Evolutionary conservation across 2,113 vertebrate species (phyloP).

Genomic region (Anarrhichthys ocellatus): DNA sequence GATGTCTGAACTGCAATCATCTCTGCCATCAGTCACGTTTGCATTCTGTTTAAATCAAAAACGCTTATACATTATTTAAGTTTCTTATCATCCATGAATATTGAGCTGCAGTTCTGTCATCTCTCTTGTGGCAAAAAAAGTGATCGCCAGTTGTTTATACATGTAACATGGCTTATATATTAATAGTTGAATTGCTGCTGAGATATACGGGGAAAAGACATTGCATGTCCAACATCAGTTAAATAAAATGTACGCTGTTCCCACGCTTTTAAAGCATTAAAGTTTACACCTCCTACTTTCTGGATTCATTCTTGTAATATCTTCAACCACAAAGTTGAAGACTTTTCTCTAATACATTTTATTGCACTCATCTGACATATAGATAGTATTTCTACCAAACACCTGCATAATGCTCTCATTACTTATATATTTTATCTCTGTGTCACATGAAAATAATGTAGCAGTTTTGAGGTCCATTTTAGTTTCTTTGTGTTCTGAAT

Average conservation of each 20-base stretch:
- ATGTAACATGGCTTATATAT: conserved; percentile 17
- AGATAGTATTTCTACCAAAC: background rate
- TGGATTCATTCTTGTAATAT: conserved; percentile 10
- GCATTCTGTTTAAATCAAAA: conserved; percentile 25
- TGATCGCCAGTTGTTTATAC: conserved; percentile 23
- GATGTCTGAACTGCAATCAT: conserved; percentile 32
- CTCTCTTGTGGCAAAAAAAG: background rate
- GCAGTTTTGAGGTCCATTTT: background rate
- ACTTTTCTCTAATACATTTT: background rate
- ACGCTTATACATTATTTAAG: conserved; percentile 13
- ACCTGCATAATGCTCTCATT: conserved; percentile 4
- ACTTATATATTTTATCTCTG: background rate
- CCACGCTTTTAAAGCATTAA: background rate
- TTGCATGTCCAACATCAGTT: background rate
- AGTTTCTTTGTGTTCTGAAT: too few species aligned
- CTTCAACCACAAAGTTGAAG: background rate
- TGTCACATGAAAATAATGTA: background rate
- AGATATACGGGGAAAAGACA: background rate
- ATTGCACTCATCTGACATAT: background rate
- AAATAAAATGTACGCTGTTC: background rate
- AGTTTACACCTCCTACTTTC: conserved; percentile 12
- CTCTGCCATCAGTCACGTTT: conserved; percentile 2
- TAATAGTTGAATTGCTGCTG: conserved; percentile 5
- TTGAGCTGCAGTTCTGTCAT: conserved; percentile 11
- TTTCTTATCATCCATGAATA: conserved; percentile 36